Evolutionary conservation across 1,140 invertebrate genomes (phyloP).

Genomic region (Aphaenogaster ashmeadi): DNA sequence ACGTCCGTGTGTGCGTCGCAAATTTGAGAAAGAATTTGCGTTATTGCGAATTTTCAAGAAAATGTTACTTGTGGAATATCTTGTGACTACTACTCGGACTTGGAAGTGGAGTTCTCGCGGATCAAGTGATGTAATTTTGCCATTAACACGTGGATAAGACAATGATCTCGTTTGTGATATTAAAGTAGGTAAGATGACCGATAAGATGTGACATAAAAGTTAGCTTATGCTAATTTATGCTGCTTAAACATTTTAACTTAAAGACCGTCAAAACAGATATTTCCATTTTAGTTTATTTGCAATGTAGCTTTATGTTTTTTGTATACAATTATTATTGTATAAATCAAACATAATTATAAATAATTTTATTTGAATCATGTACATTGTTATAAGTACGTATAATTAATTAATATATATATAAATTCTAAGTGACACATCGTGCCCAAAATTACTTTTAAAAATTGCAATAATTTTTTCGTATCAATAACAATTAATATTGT

Average conservation of each 20-base stretch:
- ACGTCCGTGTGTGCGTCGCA: background rate
- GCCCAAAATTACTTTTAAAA: background rate
- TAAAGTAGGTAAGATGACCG: constrained; percentile 66
- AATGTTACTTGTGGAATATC: constrained; percentile 3
- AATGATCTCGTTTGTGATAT: constrained; percentile 68
- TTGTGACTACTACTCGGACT: constrained; percentile 1
- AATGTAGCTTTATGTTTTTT: background rate
- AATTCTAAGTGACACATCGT: background rate
- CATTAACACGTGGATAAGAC: constrained; percentile 68
- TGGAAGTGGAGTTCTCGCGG: constrained; percentile 54
- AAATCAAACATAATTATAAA: background rate
- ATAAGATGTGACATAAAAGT: constrained; percentile 18
- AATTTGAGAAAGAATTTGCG: background rate
- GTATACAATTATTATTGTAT: background rate
- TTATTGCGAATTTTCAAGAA: constrained; percentile 1
- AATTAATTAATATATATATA: background rate
- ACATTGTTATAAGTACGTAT: background rate
- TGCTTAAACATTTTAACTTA: background rate
- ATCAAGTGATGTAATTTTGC: constrained; percentile 73
- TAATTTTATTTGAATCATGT: background rate
- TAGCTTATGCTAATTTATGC: background rate
- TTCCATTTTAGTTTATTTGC: background rate
- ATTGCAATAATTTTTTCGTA: background rate
- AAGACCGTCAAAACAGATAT: background rate
- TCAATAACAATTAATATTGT: background rate